Conservation (phyloP, 35 echinoderm and acorn worm genomes). For the Stichopus chloronotus region DNA sequence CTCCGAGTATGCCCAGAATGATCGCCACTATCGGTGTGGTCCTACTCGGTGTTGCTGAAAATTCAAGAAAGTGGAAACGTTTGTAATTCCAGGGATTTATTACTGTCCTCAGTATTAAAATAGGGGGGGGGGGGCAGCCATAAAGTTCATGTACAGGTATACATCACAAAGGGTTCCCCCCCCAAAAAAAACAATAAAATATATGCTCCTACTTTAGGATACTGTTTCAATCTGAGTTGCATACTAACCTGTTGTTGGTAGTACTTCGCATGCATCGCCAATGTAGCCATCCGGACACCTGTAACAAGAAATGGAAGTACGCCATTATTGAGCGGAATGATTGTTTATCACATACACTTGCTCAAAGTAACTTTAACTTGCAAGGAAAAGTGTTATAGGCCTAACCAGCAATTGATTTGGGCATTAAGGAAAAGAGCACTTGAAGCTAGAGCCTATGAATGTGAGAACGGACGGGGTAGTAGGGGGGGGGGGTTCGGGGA, state of each 20-base stretch:
- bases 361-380: too few relatives aligned
- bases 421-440: background rate
- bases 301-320: background rate
- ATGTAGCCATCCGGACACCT: slow-evolving; percentile 28
- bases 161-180: too few relatives aligned
- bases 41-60: background rate
- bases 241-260: background rate
- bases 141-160: too few relatives aligned
- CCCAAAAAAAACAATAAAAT: too few relatives aligned
- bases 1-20: slow-evolving; percentile 21
- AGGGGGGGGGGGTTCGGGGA: too few relatives aligned
- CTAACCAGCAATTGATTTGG: background rate
- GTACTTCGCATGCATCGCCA: background rate
- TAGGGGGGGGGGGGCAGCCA: too few relatives aligned
- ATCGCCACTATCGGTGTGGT: slow-evolving; percentile 16
- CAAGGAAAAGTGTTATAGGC: too few relatives aligned
- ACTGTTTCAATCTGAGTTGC: background rate
- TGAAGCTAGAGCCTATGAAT: too few relatives aligned
- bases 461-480: too few relatives aligned
- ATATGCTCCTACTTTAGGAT: too few relatives aligned
- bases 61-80: background rate
- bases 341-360: too few relatives aligned
- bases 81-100: background rate
- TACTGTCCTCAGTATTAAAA: too few relatives aligned
- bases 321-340: background rate